Evolutionary conservation across 2,797 vertebrate genomes (phyloP).

Genomic region (Podarcis siculus): DNA sequence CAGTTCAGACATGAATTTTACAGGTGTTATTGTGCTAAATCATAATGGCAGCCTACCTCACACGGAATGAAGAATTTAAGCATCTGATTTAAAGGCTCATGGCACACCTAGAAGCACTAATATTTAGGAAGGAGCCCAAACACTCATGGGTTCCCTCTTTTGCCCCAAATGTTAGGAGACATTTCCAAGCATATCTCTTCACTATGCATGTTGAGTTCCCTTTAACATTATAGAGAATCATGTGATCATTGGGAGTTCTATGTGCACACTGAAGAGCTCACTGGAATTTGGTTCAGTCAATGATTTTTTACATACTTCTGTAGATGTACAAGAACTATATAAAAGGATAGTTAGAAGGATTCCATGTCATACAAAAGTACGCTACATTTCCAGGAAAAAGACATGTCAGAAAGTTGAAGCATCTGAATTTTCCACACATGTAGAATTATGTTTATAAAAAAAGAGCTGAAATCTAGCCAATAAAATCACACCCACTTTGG

Average conservation of each 20-base stretch:
- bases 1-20: background rate
- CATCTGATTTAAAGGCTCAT: background rate
- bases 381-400: background rate
- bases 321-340: background rate
- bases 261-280: background rate
- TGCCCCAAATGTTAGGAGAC: background rate
- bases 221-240: background rate
- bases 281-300: constrained; percentile 5
- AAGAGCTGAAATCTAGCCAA: background rate
- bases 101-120: background rate
- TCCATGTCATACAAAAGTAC: background rate
- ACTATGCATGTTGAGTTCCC: background rate
- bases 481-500: background rate
- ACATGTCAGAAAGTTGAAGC: background rate
- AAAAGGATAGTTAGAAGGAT: background rate
- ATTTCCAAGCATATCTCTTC: background rate
- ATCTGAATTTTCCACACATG: background rate
- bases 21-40: background rate
- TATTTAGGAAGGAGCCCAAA: background rate
- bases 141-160: no score
- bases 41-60: background rate
- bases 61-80: background rate
- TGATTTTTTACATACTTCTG: background rate
- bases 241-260: background rate
- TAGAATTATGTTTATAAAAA: background rate